Evolutionary conservation across 2,797 vertebrate species (phyloP).

Genomic region (Enteromius afrohamiltoni): DNA sequence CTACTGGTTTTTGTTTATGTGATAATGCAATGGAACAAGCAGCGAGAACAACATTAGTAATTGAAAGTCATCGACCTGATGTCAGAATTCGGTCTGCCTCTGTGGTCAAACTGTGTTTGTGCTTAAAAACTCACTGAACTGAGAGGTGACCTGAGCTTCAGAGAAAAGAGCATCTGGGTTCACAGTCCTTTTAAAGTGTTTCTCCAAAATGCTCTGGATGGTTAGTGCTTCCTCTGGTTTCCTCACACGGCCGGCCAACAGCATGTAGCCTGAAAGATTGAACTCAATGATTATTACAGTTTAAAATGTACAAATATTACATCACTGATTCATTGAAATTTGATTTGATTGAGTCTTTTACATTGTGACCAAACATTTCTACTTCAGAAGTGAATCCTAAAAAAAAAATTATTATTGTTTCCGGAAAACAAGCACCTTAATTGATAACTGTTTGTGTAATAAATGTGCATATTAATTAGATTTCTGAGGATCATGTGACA

Average conservation of each 20-base stretch:
- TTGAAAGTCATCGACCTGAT: conserved; percentile 32
- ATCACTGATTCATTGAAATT: background rate
- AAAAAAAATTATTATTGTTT: background rate
- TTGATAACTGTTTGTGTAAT: background rate
- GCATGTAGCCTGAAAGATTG: conserved; percentile 86
- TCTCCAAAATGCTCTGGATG: conserved; percentile 88
- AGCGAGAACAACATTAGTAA: conserved; percentile 15
- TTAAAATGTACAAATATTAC: background rate
- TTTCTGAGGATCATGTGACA: background rate
- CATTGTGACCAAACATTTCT: background rate
- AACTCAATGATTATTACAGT: background rate
- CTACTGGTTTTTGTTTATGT: conserved; percentile 28
- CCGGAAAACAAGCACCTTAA: background rate
- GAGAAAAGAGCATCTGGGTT: conserved; percentile 87
- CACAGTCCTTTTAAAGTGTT: conserved; percentile 91
- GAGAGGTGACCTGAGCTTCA: conserved; percentile 80
- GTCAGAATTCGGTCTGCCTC: background rate
- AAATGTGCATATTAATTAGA: background rate
- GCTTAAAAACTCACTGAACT: conserved; percentile 84
- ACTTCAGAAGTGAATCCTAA: background rate
- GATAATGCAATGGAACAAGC: conserved; percentile 33
- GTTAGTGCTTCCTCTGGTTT: conserved; percentile 88
- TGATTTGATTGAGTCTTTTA: background rate
- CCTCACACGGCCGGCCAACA: conserved; percentile 92
- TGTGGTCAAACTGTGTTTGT: background rate